These are phyloP conservation scores for Dicrostonyx torquatus DNA, from an alignment of 2,797 vertebrate genomes.

Conservation along the genomic window DNA sequence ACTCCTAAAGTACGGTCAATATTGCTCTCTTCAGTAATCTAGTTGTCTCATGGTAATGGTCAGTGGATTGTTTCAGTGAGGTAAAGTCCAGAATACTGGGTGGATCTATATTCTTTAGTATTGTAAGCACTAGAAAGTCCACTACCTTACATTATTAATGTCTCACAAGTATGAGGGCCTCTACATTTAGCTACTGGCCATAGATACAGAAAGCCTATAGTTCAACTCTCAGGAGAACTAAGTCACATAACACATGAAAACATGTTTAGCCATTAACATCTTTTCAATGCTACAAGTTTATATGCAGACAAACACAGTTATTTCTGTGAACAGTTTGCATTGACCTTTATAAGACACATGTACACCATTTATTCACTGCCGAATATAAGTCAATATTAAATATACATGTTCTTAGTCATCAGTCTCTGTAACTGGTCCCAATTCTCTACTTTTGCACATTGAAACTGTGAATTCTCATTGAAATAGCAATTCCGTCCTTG, in stretches of 20 bases:
- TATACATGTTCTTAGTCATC: not conserved
- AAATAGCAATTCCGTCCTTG: not conserved
- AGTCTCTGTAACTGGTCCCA: not conserved
- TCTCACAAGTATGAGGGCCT: not conserved
- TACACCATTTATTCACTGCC: not conserved
- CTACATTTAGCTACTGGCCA: not conserved
- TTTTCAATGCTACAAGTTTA: not conserved
- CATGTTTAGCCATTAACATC: not conserved
- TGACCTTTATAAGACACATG: not conserved
- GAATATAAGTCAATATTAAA: not conserved
- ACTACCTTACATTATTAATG: not conserved
- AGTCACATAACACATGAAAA: not conserved
- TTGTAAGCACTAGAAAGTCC: not conserved
- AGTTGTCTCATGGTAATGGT: not conserved
- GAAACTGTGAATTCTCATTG: not conserved
- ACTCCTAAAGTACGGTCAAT: not conserved
- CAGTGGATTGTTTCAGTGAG: not conserved
- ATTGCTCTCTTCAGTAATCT: not conserved
- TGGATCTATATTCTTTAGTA: not conserved
- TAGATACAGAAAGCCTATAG: no score
- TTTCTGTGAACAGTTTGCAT: not conserved
- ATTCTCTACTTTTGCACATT: not conserved
- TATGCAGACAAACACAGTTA: not conserved
- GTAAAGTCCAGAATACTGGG: not conserved
- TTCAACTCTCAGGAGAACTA: not conserved